Evolutionary conservation across 2,888 invertebrate genomes (phyloP), one percentile per base, ranked within the genome.

Genomic region (Prostheceraeus crozeri): DNA sequence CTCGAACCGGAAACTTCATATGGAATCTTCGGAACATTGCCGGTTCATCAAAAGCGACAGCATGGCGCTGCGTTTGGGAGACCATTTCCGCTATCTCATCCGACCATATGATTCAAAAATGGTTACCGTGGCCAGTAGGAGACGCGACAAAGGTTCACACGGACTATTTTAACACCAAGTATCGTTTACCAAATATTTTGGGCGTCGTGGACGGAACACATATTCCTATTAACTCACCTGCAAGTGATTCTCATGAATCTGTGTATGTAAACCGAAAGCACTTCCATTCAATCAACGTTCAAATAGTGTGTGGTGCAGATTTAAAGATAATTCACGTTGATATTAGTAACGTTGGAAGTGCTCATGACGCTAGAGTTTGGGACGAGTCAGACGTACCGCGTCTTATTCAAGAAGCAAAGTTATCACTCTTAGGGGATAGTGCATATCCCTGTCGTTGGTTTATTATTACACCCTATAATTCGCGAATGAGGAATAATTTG

Each of bases 141-240:
- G 40, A 40, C 16, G n/a, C 4, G 6, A 40, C 21, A 14, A 14
- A 40, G 21, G 40, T 8, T 6, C 40, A 40, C 14, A 40, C 40
- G 4, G 6, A 4, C 6, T 40, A 40, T n/a, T 40, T 40, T n/a
- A 4, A n/a, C 6, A 40, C 16, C 40, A 40, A 40, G 19, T 40
- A 40, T n/a, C 40, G 19, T 1, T 65, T 68, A 53, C 66, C 66
- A 1, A 61, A 63, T 11, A 57, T 66, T 2, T 57, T 68, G n/a
- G 67, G 67, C 19, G 53, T 56, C 11, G 54, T 67, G 3, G 68
- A 68, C 36, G 66, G 67, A 0, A 66, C 65, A 6, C 67, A 68
- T 4, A 36, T 64, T 14, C 56, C 62, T 1, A 67, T 67, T 1
- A 25, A 55, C 30, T 35, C 65, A 3, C 64, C 65, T 1, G 6